Evolutionary conservation across 1,140 invertebrate genomes (phyloP).

Genomic region (Orchesella cincta): DNA sequence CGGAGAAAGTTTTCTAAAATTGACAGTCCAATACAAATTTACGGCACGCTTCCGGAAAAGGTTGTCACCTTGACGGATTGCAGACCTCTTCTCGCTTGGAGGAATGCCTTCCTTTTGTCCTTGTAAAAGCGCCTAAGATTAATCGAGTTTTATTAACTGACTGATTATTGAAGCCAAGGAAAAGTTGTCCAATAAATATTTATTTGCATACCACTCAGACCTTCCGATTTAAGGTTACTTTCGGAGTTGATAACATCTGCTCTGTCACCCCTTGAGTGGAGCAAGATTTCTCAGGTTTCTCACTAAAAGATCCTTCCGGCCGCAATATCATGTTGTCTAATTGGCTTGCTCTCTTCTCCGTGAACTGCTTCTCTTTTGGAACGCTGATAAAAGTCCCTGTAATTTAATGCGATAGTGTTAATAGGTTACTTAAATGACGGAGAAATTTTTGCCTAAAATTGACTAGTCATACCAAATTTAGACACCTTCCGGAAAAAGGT

Average conservation of each 20-base stretch:
- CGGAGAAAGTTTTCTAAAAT: background rate
- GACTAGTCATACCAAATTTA: background rate
- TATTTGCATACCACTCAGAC: slow-evolving; percentile 35
- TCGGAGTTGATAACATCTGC: background rate
- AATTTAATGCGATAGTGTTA: slow-evolving; percentile 54
- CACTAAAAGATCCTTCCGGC: slow-evolving; percentile 63
- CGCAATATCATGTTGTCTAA: slow-evolving; percentile 56
- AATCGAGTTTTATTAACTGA: no score
- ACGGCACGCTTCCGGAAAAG: slow-evolving; percentile 64
- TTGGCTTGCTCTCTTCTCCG: background rate
- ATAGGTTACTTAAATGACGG: no score
- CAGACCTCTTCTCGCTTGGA: background rate
- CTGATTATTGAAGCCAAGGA: no score
- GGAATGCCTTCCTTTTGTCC: background rate
- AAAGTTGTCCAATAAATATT: no score
- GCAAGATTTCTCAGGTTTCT: slow-evolving; percentile 53
- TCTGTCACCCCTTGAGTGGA: slow-evolving; percentile 37
- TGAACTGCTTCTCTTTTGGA: slow-evolving; percentile 3
- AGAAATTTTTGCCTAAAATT: no score
- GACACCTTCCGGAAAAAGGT: slow-evolving; percentile 57
- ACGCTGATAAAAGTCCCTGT: slow-evolving; percentile 51
- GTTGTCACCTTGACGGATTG: slow-evolving; percentile 62
- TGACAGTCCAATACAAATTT: background rate
- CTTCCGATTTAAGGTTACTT: slow-evolving; percentile 53
- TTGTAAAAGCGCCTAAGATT: background rate